Conservation (phyloP, 2,888 invertebrate genomes). For the Sepioteuthis lessoniana region DNA sequence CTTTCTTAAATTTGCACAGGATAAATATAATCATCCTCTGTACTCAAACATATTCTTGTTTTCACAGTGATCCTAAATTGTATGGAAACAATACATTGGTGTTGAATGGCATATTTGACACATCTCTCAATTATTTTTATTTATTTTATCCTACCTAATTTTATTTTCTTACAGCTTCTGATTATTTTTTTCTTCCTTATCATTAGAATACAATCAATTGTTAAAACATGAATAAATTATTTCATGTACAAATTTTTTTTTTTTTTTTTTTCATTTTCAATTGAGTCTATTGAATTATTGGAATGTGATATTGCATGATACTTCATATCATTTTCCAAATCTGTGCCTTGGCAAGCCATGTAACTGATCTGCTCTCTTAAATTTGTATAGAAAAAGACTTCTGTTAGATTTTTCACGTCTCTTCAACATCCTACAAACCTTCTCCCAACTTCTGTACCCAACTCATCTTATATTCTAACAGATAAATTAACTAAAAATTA, state of each 20-base stretch:
- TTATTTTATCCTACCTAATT: too few relatives aligned
- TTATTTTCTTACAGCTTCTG: not conserved
- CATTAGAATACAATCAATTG: not conserved
- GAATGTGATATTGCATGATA: constrained; percentile 33
- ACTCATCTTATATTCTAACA: not conserved
- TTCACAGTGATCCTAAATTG: not conserved
- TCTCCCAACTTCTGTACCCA: not conserved
- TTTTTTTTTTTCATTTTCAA: not conserved
- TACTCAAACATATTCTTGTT: constrained; percentile 4
- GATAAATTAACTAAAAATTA: not conserved
- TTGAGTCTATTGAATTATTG: constrained; percentile 14
- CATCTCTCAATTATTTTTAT: not conserved
- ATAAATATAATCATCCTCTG: not conserved
- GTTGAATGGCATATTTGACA: not conserved
- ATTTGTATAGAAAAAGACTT: not conserved
- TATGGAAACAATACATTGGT: not conserved
- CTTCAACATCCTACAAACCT: not conserved
- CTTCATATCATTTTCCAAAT: not conserved
- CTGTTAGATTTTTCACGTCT: not conserved
- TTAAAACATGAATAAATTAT: not conserved
- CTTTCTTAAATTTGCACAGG: not conserved
- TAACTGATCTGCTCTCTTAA: constrained; percentile 12
- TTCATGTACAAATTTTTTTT: not conserved
- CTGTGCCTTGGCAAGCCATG: not conserved
- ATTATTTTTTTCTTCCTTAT: not conserved